Evolutionary conservation across 2,797 vertebrate species (phyloP), one percentile per base, ranked within the genome.

Genomic region (Lutjanus campechanus): DNA sequence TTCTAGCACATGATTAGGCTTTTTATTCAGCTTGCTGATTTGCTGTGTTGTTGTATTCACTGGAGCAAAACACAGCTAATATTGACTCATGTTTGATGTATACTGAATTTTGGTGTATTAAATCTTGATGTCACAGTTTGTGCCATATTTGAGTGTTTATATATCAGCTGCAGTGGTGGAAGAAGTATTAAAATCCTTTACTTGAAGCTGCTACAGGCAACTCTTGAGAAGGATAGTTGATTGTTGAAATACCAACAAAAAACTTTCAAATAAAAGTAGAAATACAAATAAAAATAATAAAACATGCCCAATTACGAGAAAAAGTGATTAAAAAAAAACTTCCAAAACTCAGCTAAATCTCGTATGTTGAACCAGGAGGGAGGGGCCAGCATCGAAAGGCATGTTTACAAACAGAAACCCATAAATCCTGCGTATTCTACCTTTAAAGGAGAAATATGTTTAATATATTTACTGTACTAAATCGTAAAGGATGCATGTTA

Each of bases 41-140:
- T 72, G 69, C 25, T 69, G 46, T 82, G 61, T 64, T 82, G 61
- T 64, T 69, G 29, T 62, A 63, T 66, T 80, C 55, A 76, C 22
- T 15, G 29, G 43, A 36, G 19, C 47, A 49, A 54, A 73, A 65
- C 41, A 70, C 43, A 69, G 25, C 60, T 54, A 71, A 78, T 64
- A 47, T 49, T 16, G 19, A 71, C 20, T 83, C 8, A 43, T 71
- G 22, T 76, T 83, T 78, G 20, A 82, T 77, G 44, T 43, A 64
- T 20, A 79, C 46, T 56, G 25, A 82, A 73, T 44, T 60, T 41
- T 69, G 59, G 59, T 60, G 47, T 64, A 20, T 67, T 49, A 55
- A 15, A 76, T 63, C 51, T 59, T 64, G 46, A 82, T 72, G 20
- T 68, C 13, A 54, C 36, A 40, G 8, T 74, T 40, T 75, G 22